Conservation (phyloP, 1,140 invertebrate species). For the Sarcophaga peregrina region DNA sequence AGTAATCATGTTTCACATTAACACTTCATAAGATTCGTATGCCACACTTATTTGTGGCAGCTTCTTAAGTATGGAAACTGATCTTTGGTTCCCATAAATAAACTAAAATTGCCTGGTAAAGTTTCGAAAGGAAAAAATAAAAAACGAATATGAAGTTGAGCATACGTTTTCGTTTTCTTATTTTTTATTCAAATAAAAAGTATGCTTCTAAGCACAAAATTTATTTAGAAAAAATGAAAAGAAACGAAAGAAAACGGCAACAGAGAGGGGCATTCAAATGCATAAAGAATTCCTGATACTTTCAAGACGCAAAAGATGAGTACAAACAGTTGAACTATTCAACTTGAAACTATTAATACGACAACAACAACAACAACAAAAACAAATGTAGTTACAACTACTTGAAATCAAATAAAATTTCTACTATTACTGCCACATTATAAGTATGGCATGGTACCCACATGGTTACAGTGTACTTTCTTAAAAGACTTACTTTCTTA, state of each 20-base stretch:
- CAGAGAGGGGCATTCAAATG: background rate
- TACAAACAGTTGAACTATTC: background rate
- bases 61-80: too few relatives aligned
- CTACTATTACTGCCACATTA: background rate
- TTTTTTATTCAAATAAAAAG: background rate
- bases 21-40: too few relatives aligned
- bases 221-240: background rate
- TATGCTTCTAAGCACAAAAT: background rate
- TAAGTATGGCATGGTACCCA: too few relatives aligned
- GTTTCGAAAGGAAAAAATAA: background rate
- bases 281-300: slow-evolving; percentile 12
- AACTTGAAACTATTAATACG: slow-evolving; percentile 2
- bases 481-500: too few relatives aligned
- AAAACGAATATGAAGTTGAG: too few relatives aligned
- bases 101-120: slow-evolving; percentile 2
- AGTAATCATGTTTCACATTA: too few relatives aligned
- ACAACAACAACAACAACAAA: too few relatives aligned
- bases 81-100: background rate
- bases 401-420: too few relatives aligned
- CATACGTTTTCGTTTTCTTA: too few relatives aligned
- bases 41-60: too few relatives aligned
- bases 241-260: background rate
- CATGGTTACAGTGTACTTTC: too few relatives aligned
- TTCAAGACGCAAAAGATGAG: background rate
- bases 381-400: too few relatives aligned